Conservation (phyloP, 2,113 vertebrate species). For the Alosa alosa region DNA sequence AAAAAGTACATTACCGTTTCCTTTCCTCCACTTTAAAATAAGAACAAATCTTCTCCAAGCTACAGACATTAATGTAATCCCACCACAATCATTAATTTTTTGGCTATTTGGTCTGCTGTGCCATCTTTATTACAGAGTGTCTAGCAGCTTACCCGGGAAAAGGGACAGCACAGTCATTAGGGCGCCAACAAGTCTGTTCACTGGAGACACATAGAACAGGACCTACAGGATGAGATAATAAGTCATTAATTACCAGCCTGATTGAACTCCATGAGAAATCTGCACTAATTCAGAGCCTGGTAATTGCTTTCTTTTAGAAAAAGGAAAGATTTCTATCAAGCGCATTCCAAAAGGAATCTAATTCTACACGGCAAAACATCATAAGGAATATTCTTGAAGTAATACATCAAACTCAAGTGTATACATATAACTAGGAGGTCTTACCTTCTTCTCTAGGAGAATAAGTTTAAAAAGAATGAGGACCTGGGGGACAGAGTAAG, state of each 20-base stretch:
- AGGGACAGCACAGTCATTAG: conserved; percentile 94
- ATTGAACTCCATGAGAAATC: neutral
- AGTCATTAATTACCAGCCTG: neutral
- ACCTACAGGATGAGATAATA: conserved; percentile 65
- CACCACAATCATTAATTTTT: no score
- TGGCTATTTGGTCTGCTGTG: neutral
- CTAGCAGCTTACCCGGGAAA: conserved; percentile 85
- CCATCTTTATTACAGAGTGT: neutral
- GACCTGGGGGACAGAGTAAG: conserved; percentile 66
- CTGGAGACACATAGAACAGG: conserved; percentile 93
- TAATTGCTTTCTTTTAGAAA: neutral
- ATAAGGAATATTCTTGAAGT: neutral
- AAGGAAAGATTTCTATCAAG: neutral
- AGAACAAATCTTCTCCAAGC: no score
- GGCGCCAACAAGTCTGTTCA: conserved; percentile 87
- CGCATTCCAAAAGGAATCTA: neutral
- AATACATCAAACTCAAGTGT: neutral
- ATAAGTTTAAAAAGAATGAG: conserved; percentile 96
- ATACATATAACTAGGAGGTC: neutral
- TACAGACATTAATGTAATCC: no score
- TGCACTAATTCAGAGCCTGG: neutral
- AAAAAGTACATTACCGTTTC: neutral
- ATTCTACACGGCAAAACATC: no score
- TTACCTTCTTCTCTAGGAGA: conserved; percentile 97
- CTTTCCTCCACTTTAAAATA: neutral